These are phyloP conservation scores for Mechanitis mazaeus DNA, from an alignment of 2,888 invertebrate species.

Conservation along the genomic window DNA sequence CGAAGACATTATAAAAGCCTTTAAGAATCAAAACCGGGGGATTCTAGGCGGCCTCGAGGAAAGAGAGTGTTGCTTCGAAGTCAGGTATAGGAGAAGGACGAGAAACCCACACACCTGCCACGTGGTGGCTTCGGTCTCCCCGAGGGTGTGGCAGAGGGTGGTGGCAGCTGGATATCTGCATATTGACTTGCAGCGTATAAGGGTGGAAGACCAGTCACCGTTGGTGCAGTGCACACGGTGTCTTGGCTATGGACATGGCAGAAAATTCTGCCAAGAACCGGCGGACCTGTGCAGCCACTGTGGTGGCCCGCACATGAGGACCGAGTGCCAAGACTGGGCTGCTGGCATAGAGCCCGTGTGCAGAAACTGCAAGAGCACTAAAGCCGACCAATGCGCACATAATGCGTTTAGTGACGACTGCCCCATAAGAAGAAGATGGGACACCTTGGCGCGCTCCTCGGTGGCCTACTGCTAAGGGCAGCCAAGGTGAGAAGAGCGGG, in stretches of 20 bases:
- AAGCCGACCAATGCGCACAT: background rate
- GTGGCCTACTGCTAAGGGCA: constrained; percentile 25
- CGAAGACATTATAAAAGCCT: no score
- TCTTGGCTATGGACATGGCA: constrained; percentile 6
- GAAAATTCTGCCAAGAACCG: constrained; percentile 4
- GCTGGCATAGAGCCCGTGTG: constrained; percentile 11
- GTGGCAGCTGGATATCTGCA: background rate
- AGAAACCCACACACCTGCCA: background rate
- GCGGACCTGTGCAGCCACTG: constrained; percentile 31
- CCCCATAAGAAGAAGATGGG: constrained; percentile 27
- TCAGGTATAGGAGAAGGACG: background rate
- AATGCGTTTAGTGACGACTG: constrained; percentile 22
- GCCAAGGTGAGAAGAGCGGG: background rate
- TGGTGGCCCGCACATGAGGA: constrained; percentile 19
- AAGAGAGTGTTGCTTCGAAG: no score
- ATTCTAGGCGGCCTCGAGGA: no score
- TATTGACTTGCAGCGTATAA: background rate
- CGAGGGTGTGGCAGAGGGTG: background rate
- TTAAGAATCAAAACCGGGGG: no score
- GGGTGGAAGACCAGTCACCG: constrained; percentile 3
- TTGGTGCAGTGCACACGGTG: constrained; percentile 7
- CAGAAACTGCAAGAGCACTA: constrained; percentile 19
- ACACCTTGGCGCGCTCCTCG: constrained; percentile 26
- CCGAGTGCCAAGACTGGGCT: constrained; percentile 1
- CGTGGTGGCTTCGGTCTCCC: background rate